Percentiles rank a stretch among this genome's conserved stretches.
Conservation (phyloP, 2,113 vertebrate genomes). For the Actinemys pallida region DNA sequence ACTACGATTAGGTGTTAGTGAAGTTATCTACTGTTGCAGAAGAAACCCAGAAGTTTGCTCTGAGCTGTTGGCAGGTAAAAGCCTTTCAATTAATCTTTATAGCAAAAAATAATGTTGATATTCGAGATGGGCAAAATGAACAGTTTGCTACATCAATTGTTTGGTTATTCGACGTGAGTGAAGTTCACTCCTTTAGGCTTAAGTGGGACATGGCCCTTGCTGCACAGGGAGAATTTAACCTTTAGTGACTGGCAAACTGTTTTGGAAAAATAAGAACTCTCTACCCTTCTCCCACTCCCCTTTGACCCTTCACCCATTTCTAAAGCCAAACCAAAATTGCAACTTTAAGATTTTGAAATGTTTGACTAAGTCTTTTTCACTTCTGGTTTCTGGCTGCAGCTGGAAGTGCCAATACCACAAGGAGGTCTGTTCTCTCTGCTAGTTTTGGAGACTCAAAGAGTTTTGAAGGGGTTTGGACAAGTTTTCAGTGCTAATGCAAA, state of each 20-base stretch:
- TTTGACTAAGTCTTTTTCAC: constrained; percentile 8
- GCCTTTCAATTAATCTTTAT: background rate
- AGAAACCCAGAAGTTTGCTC: constrained; percentile 28
- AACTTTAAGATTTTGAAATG: background rate
- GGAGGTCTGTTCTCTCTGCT: background rate
- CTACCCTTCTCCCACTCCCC: background rate
- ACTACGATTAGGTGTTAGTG: background rate
- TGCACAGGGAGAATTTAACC: background rate
- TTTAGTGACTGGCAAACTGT: background rate
- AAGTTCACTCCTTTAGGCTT: background rate
- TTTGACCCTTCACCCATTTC: background rate
- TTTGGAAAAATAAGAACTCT: background rate
- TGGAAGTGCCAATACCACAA: background rate
- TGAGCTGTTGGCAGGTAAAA: background rate
- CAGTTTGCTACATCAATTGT: background rate
- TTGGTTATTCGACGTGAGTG: background rate
- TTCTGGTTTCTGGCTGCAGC: constrained; percentile 23
- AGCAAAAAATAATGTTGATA: background rate
- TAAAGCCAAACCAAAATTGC: background rate
- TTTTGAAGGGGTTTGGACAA: constrained; percentile 29
- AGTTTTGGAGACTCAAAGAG: background rate
- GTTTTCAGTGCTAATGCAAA: constrained; percentile 24
- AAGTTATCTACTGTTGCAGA: constrained; percentile 38
- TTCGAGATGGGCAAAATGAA: background rate
- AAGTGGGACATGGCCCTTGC: background rate